Base-by-base conservation (phyloP, 2,113 vertebrate genomes). In the Acinonyx jubatus region DNA sequence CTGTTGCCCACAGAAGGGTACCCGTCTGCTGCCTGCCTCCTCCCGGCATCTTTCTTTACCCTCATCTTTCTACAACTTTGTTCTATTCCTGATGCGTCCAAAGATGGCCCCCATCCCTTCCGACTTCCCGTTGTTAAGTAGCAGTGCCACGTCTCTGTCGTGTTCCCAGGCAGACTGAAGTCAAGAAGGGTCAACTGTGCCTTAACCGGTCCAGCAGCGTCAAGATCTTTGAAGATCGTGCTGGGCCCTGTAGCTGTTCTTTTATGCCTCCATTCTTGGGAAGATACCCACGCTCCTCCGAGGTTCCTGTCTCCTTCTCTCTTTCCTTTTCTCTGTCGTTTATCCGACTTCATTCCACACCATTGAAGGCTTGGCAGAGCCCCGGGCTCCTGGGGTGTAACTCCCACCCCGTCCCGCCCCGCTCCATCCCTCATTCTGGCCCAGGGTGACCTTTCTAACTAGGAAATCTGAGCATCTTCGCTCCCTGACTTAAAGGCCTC, bases 91-190 rank as follows among this genome's bases (percentile, higher is more conserved):
- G 45, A 25, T 33, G 36, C 18, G 33, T 61, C 78, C 31, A 29
- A 33, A 55, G n/a, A 41, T 48, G 80, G 85, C 18, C 80, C 18
- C 38, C 50, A 29, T 14, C 57, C 61, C 27, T 41, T 69, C 33
- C 0, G 0, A 55, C 83, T 82, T 48, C 31, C 52, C 16, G 1
- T 1, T 7, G 41, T 78, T 4, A 12, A 6, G 36, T 10, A 57
- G 45, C 21, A 48, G 21, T 7, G 15, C 25, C 4, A 5, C 52
- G 0, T 5, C 86, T 41, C 3, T 23, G 27, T 27, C 71, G 4
- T 2, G 16, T 31, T 41, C 61, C 66, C 41, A 50, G 41, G 68
- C 38, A 25, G 69, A 7, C 27, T 50, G n/a, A 52, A 74, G 79
- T 63, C 13, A 33, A 78, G 78, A 38, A 19, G 36, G 71, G 36